A percentile compares a stretch with the other conserved stretches of the same genome.
Conservation (phyloP, 2,888 invertebrate genomes). For the Gandaritis pyraliata region DNA sequence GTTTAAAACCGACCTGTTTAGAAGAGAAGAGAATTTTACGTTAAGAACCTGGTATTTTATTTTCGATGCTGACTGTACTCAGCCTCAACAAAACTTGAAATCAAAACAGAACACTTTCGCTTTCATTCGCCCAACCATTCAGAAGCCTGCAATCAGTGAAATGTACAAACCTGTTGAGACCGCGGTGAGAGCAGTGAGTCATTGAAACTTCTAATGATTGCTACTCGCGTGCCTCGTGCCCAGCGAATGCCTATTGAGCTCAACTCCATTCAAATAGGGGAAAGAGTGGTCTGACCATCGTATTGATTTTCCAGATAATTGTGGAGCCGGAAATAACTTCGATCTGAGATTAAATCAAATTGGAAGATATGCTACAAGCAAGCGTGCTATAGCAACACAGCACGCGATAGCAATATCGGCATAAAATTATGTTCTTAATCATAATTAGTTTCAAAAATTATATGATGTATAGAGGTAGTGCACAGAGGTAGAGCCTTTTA, state of each 20-base stretch:
- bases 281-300: constrained; percentile 2
- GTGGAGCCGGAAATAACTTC: constrained; percentile 1
- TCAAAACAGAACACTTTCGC: constrained; percentile 18
- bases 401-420: no score
- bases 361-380: not conserved
- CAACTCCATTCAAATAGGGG: constrained; percentile 12
- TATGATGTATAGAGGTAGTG: no score
- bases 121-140: constrained; percentile 17
- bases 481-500: no score
- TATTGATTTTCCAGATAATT: constrained; percentile 17
- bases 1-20: no score
- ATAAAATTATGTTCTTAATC: no score
- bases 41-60: no score
- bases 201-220: constrained; percentile 32
- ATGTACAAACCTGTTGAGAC: constrained; percentile 18
- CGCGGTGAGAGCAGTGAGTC: constrained; percentile 13
- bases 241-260: constrained; percentile 16
- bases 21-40: no score
- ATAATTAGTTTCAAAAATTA: no score
- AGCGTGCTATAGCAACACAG: no score
- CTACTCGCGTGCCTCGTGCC: constrained; percentile 15
- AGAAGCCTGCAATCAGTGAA: constrained; percentile 26
- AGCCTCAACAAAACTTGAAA: constrained; percentile 12
- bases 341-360: not conserved
- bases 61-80: not conserved